phyloP scores from a whole-genome alignment of 2,797 vertebrate genomes.

The Rhinella marina region DNA sequence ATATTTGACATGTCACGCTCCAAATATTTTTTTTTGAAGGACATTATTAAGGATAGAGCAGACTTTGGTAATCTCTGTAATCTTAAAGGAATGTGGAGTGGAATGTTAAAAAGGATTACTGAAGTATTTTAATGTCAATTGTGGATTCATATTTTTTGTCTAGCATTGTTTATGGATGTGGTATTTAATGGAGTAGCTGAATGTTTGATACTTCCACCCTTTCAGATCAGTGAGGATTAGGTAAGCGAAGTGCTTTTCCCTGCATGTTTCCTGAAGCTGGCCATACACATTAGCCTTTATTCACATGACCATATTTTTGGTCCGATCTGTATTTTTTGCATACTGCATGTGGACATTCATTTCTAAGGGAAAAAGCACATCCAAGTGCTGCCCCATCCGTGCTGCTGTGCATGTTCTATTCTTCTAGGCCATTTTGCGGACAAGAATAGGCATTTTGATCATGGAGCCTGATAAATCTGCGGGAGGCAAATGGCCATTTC shows the following conservation, averaged over 20 bases:
- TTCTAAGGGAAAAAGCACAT: too few species aligned
- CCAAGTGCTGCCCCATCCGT: too few species aligned
- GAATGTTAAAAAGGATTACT: conserved; percentile 47
- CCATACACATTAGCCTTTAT: too few species aligned
- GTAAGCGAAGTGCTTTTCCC: neutral
- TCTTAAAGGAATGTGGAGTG: conserved; percentile 44
- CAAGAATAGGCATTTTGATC: too few species aligned
- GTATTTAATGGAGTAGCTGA: neutral
- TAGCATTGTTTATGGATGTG: neutral
- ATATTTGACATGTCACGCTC: conserved; percentile 40
- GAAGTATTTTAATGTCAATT: neutral
- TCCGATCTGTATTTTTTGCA: too few species aligned
- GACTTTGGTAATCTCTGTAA: conserved; percentile 36
- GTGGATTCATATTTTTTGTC: neutral
- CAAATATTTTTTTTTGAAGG: conserved; percentile 33
- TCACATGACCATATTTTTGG: too few species aligned
- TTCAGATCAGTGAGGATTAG: neutral
- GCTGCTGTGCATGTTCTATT: too few species aligned
- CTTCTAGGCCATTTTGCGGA: too few species aligned
- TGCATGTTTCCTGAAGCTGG: neutral
- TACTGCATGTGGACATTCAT: too few species aligned
- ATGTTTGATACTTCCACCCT: too few species aligned
- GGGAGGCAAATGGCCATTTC: too few species aligned
- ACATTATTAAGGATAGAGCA: conserved; percentile 35
- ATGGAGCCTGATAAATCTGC: too few species aligned